These are phyloP conservation scores for Asobara japonica DNA, from an alignment of 1,140 invertebrate genomes.

Conservation along the genomic window DNA sequence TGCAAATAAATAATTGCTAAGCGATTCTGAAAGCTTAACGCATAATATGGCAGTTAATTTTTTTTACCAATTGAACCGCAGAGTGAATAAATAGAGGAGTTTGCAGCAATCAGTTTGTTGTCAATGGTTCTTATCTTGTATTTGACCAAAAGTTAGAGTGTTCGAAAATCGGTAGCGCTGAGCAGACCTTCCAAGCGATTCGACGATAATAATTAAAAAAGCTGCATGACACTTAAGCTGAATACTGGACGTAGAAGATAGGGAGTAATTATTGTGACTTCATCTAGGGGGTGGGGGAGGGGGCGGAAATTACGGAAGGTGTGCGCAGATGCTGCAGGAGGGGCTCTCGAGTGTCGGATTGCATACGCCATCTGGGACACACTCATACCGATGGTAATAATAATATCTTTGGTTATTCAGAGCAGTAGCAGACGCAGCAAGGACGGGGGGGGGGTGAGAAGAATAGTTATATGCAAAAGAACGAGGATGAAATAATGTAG, in stretches of 20 bases:
- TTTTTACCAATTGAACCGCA: too few relatives aligned
- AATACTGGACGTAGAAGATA: background rate
- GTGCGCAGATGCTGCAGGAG: background rate
- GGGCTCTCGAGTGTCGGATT: background rate
- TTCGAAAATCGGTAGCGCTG: too few relatives aligned
- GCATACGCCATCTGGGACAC: background rate
- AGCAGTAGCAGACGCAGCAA: background rate
- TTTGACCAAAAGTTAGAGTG: too few relatives aligned
- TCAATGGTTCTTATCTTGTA: too few relatives aligned
- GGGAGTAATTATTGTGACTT: slow-evolving; percentile 1
- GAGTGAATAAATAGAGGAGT: too few relatives aligned
- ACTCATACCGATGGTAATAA: background rate
- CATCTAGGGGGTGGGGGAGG: background rate
- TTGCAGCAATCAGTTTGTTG: too few relatives aligned
- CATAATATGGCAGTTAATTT: too few relatives aligned
- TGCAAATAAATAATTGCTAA: too few relatives aligned
- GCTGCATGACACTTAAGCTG: background rate
- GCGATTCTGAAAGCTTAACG: too few relatives aligned
- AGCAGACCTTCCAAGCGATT: too few relatives aligned
- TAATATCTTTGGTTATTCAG: slow-evolving; percentile 10
- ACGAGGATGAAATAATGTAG: background rate
- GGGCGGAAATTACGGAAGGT: background rate
- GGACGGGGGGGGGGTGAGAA: background rate
- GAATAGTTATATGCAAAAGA: background rate
- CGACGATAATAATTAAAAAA: background rate